Conservation (phyloP, 2,888 invertebrate species). For the Scotopteryx bipunctaria region DNA sequence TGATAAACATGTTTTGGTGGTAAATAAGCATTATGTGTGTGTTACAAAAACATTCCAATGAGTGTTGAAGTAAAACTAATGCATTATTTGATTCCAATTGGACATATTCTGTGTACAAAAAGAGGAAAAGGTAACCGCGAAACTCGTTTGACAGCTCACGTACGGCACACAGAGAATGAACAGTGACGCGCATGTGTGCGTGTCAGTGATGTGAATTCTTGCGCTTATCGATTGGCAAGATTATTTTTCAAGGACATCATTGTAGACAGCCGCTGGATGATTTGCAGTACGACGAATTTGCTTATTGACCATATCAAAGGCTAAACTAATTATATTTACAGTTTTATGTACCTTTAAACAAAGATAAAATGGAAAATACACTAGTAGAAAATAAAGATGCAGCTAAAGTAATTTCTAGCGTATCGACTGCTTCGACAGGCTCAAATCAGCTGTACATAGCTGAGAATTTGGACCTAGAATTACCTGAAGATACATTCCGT, state of each 20-base stretch:
- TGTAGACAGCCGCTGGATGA: conserved; percentile 38
- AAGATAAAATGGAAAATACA: conserved; percentile 63
- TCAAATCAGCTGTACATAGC: conserved; percentile 63
- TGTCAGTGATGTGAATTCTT: conserved; percentile 77
- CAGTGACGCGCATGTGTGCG: conserved; percentile 65
- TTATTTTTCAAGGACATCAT: conserved; percentile 73
- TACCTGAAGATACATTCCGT: conserved; percentile 72
- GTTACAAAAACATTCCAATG: conserved; percentile 43
- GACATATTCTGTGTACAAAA: conserved; percentile 40
- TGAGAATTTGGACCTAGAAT: conserved; percentile 63
- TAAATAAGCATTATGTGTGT: conserved; percentile 38
- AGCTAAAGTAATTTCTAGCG: conserved; percentile 44
- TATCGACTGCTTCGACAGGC: conserved; percentile 47
- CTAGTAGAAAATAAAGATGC: conserved; percentile 46
- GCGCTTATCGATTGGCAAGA: conserved; percentile 77
- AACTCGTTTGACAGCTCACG: conserved; percentile 79
- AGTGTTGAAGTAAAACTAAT: conserved; percentile 36
- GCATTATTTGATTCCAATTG: conserved; percentile 41
- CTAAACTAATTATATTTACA: conserved; percentile 2
- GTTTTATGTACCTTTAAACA: not conserved
- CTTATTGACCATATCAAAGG: not conserved
- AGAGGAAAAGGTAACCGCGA: conserved; percentile 63
- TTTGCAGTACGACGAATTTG: conserved; percentile 23
- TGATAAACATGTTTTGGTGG: conserved; percentile 56
- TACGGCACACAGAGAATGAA: conserved; percentile 52